A percentile compares a stretch with the other conserved stretches of the same genome.
Evolutionary conservation across 2,113 vertebrate genomes (phyloP).

Genomic region (Catagonus wagneri): DNA sequence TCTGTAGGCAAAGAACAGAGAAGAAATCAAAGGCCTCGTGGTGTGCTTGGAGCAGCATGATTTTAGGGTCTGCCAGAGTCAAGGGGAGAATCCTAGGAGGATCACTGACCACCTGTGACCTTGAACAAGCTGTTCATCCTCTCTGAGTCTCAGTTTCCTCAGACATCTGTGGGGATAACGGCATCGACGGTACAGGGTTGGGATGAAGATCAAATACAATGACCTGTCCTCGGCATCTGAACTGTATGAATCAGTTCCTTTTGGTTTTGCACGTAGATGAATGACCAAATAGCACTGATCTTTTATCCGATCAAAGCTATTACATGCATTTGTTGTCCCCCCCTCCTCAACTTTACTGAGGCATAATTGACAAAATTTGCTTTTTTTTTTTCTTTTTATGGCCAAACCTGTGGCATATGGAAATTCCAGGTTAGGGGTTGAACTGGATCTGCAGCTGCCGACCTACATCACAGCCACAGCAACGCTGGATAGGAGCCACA

Average conservation of each 20-base stretch:
- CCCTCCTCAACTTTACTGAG: background rate
- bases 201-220: background rate
- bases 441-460: too few species aligned
- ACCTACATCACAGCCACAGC: too few species aligned
- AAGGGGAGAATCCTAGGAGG: background rate
- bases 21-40: background rate
- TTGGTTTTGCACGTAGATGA: background rate
- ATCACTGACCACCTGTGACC: background rate
- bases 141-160: background rate
- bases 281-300: background rate
- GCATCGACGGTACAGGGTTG: accelerated
- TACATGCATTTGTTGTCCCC: too few species aligned
- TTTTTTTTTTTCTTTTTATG: too few species aligned
- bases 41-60: too few species aligned
- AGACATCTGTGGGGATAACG: background rate
- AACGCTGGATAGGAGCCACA: too few species aligned
- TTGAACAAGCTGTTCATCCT: background rate
- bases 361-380: background rate
- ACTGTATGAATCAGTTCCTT: accelerated
- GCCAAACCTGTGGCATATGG: too few species aligned
- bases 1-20: background rate
- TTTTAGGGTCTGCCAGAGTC: background rate
- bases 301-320: background rate
- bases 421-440: too few species aligned
- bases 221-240: background rate